phyloP scores from a whole-genome alignment of 2,113 vertebrate genomes.

The Anolis sagrei region DNA sequence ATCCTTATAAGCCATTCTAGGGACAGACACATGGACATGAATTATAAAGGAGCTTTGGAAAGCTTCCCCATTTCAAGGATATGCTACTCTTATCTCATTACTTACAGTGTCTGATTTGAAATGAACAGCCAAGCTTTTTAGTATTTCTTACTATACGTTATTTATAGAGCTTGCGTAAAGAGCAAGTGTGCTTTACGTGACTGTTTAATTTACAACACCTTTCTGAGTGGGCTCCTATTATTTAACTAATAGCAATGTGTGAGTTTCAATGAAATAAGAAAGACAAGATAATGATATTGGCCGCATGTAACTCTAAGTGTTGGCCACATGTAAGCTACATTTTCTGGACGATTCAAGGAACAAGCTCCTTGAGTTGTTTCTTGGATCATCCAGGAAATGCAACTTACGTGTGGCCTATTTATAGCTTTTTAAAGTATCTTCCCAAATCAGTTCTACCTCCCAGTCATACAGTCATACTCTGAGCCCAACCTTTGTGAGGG shows the following conservation, averaged over 20 bases:
- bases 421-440: not conserved
- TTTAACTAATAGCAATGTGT: not conserved
- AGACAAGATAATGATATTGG: not conserved
- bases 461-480: not conserved
- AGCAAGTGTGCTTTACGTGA: not conserved
- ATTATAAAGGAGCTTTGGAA: conserved; percentile 27
- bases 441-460: not conserved
- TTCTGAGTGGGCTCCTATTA: not conserved
- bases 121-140: not conserved
- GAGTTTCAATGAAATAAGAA: not conserved
- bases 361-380: no score
- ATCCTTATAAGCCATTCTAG: not conserved
- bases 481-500: no score
- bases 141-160: conserved; percentile 3
- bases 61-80: not conserved
- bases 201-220: not conserved
- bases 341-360: not conserved
- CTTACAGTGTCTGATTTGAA: conserved; percentile 8
- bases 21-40: conserved; percentile 9
- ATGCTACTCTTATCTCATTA: conserved; percentile 3
- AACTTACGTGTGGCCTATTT: not conserved
- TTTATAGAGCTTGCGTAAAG: not conserved
- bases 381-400: no score
- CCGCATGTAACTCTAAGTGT: not conserved
- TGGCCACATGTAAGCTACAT: not conserved